Conservation (phyloP, 2,888 invertebrate species). For the Mechanitis messenoides region DNA sequence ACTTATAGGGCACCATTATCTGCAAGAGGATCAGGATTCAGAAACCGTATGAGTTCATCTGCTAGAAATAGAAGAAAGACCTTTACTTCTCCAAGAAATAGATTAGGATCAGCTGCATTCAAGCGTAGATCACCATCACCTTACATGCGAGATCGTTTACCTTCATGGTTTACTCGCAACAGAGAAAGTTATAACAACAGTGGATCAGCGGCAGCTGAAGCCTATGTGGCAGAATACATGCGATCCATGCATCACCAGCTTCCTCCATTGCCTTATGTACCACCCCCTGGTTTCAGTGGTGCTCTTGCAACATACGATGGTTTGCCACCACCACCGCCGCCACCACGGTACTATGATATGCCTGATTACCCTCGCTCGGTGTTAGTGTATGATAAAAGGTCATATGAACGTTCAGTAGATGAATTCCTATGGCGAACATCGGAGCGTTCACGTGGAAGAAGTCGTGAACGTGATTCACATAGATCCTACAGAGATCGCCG, state of each 20-base stretch:
- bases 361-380: slow-evolving; percentile 84
- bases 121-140: slow-evolving; percentile 79
- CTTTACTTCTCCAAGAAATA: slow-evolving; percentile 80
- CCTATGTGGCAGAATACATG: slow-evolving; percentile 93
- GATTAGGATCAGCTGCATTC: slow-evolving; percentile 71
- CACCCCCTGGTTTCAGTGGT: slow-evolving; percentile 74
- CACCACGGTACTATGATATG: slow-evolving; percentile 81
- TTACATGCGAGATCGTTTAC: slow-evolving; percentile 75
- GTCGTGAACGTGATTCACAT: slow-evolving; percentile 74
- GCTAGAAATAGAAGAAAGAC: slow-evolving; percentile 78
- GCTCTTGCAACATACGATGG: slow-evolving; percentile 77
- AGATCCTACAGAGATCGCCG: slow-evolving; percentile 79
- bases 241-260: slow-evolving; percentile 90
- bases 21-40: slow-evolving; percentile 63
- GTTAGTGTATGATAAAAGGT: slow-evolving; percentile 82
- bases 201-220: slow-evolving; percentile 83
- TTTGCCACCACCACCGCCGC: slow-evolving; percentile 81
- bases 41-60: slow-evolving; percentile 70
- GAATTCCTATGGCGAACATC: slow-evolving; percentile 91
- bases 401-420: slow-evolving; percentile 91
- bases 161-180: slow-evolving; percentile 79
- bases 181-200: slow-evolving; percentile 61
- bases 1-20: slow-evolving; percentile 68
- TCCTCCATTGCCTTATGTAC: slow-evolving; percentile 89
- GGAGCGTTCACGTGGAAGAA: slow-evolving; percentile 79